These are phyloP conservation scores for Xestobium rufovillosum DNA, from an alignment of 2,888 invertebrate species.

Conservation along the genomic window DNA sequence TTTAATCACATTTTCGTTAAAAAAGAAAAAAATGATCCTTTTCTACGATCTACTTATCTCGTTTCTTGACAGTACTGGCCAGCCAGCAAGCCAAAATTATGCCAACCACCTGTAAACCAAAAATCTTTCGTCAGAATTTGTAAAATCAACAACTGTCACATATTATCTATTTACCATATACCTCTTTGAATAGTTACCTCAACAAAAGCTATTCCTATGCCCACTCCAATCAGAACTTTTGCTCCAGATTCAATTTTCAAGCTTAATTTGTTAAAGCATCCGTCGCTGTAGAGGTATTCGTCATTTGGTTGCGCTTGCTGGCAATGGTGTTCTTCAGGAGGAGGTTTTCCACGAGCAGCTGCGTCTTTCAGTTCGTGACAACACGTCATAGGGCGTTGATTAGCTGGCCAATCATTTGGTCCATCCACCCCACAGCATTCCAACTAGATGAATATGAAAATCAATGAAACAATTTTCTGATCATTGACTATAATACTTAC, in stretches of 20 bases:
- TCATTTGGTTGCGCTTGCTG: constrained; percentile 30
- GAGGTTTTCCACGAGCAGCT: constrained; percentile 28
- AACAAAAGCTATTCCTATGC: constrained; percentile 57
- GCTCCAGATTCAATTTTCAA: constrained; percentile 49
- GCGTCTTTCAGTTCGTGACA: constrained; percentile 43
- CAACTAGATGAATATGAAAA: constrained; percentile 44
- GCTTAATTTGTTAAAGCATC: constrained; percentile 51
- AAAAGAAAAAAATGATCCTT: no score
- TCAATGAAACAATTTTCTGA: not conserved
- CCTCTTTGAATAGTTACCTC: constrained; percentile 39
- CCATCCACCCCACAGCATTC: constrained; percentile 40
- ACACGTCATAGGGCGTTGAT: constrained; percentile 53
- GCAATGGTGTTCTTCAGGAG: constrained; percentile 32
- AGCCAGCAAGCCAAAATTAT: not conserved
- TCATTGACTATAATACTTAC: constrained; percentile 23
- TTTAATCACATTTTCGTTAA: no score
- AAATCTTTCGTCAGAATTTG: no score
- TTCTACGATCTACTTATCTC: no score
- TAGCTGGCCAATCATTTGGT: constrained; percentile 35
- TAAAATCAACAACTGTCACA: no score
- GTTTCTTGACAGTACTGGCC: not conserved
- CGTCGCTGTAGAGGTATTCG: constrained; percentile 41
- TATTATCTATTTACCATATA: no score
- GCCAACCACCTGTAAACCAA: constrained; percentile 1
- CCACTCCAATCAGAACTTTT: constrained; percentile 54